Base-by-base conservation (phyloP, 2,797 vertebrate species). In the Pempheris klunzingeri region DNA sequence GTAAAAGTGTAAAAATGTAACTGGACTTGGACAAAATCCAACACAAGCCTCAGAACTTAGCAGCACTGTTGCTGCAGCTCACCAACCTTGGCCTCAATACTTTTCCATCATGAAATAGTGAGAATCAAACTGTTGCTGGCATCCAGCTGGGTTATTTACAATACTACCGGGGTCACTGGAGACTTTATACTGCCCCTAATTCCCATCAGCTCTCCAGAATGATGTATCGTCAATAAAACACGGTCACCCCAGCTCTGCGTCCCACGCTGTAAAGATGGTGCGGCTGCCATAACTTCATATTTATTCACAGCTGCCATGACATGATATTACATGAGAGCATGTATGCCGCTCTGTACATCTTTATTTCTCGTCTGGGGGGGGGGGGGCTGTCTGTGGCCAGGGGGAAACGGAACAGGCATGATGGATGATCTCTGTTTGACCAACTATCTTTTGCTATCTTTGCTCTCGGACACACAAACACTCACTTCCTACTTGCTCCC, bases 141-240 rank as follows among this genome's bases (percentile, higher is more conserved):
- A 54, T 72, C 73, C 65, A 79, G 60, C 88, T 67, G 38, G 49
- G 66, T 87, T 92, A 90, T 91, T 89, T 90, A 91, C 82, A 73
- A 46, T 71, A 74, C 75, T 64, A 71, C 68, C 67, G 71, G 71
- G 88, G 79, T 87, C 83, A 88, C 59, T 59, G 52, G 57, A 76
- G 76, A 85, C 54, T 85, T 85, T 83, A 88, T 71, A 67, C 43
- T 77, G 75, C 83, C 79, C 75, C 74, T 38, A 72, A 38, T 76
- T 72, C 71, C 82, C 69, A 80, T 88, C 87, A 81, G 63, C 79
- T 76, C 77, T 72, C 60, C 58, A 68, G 65, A 72, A 74, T 88
- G 81, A 90, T 91, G 61, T 77, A 89, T 69, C 64, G 69, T 84
- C 90, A 82, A 84, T 86, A 85, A 90, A 92, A 81, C 74, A 74